phyloP scores from a whole-genome alignment of 1,140 invertebrate species.

The Tetramorium parvispinum region DNA sequence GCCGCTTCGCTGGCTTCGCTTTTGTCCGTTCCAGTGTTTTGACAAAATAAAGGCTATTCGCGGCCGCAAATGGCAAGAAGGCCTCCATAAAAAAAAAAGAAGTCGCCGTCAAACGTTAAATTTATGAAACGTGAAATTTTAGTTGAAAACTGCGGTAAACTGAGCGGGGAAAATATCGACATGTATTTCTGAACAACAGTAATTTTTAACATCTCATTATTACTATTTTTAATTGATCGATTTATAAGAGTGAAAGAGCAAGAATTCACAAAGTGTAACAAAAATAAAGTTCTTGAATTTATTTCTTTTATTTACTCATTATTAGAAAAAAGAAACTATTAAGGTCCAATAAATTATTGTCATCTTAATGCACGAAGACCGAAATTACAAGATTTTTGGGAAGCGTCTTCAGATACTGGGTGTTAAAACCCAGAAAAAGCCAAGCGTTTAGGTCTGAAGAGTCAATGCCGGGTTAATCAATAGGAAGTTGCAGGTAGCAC shows the following conservation, averaged over 20 bases:
- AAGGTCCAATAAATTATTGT: neutral
- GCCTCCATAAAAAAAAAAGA: neutral
- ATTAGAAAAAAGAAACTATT: neutral
- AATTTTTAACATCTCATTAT: neutral
- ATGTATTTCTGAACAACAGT: neutral
- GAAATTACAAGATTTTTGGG: neutral
- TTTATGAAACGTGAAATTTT: slow-evolving; percentile 22
- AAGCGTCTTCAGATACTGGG: neutral
- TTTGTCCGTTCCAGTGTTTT: slow-evolving; percentile 40
- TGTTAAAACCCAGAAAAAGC: neutral
- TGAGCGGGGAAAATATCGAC: slow-evolving; percentile 2
- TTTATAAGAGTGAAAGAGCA: neutral
- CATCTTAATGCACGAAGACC: neutral
- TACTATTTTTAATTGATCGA: neutral
- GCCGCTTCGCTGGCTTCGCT: slow-evolving; percentile 39
- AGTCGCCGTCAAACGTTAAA: slow-evolving; percentile 7
- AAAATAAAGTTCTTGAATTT: neutral
- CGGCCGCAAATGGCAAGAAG: neutral
- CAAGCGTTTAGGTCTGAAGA: neutral
- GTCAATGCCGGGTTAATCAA: neutral
- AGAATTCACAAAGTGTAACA: neutral
- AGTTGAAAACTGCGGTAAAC: slow-evolving; percentile 10
- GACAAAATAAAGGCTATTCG: slow-evolving; percentile 17
- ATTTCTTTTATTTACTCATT: neutral
- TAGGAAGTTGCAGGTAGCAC: neutral